A percentile compares a stretch with the other conserved stretches of the same genome.
These are phyloP conservation scores for Ahaetulla prasina DNA, from an alignment of 2,113 vertebrate genomes.

Conservation along the genomic window DNA sequence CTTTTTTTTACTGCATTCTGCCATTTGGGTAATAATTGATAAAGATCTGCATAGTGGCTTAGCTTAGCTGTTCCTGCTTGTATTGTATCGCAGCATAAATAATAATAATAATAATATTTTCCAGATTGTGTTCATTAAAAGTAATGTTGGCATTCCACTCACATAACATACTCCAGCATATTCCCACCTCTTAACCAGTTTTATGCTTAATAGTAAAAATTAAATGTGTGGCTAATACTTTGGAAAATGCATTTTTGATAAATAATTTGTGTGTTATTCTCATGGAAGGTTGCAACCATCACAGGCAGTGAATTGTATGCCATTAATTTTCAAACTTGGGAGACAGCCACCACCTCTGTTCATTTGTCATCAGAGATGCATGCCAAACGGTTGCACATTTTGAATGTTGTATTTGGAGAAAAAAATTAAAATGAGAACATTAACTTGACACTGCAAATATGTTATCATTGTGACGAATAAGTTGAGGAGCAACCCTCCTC, in stretches of 20 bases:
- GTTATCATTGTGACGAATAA: slow-evolving; percentile 1
- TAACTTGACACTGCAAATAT: neutral
- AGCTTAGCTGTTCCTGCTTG: neutral
- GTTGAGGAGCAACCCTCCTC: neutral
- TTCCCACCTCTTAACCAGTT: neutral
- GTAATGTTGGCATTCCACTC: neutral
- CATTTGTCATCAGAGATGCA: neutral
- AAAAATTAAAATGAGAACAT: neutral
- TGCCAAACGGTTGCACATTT: neutral
- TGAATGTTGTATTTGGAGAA: neutral
- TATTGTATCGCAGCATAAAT: slow-evolving; percentile 49
- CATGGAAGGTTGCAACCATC: neutral
- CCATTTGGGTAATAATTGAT: neutral
- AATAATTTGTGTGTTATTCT: neutral
- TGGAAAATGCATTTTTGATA: neutral
- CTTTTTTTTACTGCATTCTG: neutral
- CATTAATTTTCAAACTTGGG: neutral
- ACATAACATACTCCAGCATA: slow-evolving; percentile 7
- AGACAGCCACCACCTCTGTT: rapidly evolving
- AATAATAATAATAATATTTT: slow-evolving; percentile 34
- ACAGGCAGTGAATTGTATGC: neutral
- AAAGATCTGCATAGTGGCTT: slow-evolving; percentile 25
- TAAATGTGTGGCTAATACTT: neutral
- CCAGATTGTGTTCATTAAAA: slow-evolving; percentile 37
- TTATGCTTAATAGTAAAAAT: neutral